A percentile compares a stretch with the other conserved stretches of the same genome.
Conservation (phyloP, 1,140 invertebrate species). For the Mesaphorura yosii region DNA sequence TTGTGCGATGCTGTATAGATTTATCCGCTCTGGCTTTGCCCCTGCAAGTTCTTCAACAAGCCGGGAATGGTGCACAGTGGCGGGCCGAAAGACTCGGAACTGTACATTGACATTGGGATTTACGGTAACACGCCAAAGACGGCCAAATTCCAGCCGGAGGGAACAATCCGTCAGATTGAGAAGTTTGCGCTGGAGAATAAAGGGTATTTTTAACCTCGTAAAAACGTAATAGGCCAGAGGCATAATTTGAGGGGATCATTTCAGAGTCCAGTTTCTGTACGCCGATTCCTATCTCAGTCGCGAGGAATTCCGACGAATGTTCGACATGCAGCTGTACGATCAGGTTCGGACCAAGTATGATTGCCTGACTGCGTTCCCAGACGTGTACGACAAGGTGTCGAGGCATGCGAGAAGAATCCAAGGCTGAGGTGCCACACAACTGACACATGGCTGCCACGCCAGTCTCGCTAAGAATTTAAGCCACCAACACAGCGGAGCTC, state of each 20-base stretch:
- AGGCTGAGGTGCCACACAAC: no score
- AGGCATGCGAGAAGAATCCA: conserved; percentile 42
- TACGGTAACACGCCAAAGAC: neutral
- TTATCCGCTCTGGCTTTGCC: conserved; percentile 73
- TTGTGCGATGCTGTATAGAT: neutral
- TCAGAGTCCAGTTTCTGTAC: conserved; percentile 66
- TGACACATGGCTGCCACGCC: no score
- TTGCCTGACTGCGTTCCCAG: conserved; percentile 63
- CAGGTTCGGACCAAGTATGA: conserved; percentile 46
- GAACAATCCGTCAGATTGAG: neutral
- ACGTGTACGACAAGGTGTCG: conserved; percentile 69
- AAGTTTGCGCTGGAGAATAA: neutral
- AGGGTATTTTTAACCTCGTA: conserved; percentile 38
- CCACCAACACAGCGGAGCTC: no score
- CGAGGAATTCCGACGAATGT: conserved; percentile 66
- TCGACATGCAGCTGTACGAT: conserved; percentile 65
- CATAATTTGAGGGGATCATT: neutral
- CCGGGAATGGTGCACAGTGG: conserved; percentile 41
- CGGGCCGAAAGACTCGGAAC: neutral
- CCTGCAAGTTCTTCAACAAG: conserved; percentile 63
- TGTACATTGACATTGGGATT: conserved; percentile 4
- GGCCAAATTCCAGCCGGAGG: neutral
- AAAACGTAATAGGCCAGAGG: neutral
- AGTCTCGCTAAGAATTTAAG: no score
- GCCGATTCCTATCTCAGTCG: conserved; percentile 62